phyloP scores from a whole-genome alignment of 2,888 invertebrate genomes.

The Azorinus chamasolen region DNA sequence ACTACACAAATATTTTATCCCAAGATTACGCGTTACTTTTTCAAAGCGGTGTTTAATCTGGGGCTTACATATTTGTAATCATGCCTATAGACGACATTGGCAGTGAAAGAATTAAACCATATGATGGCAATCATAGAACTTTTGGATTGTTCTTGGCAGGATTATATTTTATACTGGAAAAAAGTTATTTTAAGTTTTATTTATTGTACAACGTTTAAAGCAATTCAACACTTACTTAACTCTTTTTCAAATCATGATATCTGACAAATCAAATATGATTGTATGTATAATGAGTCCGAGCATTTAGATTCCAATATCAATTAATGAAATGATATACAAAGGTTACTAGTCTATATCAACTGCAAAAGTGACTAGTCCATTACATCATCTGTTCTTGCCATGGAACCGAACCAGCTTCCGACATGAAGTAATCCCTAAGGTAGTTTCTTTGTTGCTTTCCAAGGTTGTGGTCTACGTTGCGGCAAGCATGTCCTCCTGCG shows the following conservation, averaged over 20 bases:
- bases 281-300: slow-evolving; percentile 23
- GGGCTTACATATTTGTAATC: slow-evolving; percentile 16
- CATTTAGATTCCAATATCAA: slow-evolving; percentile 18
- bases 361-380: slow-evolving; percentile 9
- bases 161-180: slow-evolving; percentile 17
- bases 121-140: slow-evolving; percentile 16
- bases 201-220: slow-evolving; percentile 19
- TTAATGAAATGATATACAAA: slow-evolving; percentile 20
- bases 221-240: slow-evolving; percentile 16
- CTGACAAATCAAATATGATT: slow-evolving; percentile 15
- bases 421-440: slow-evolving; percentile 16
- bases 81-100: slow-evolving; percentile 16
- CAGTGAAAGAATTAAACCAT: neutral
- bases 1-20: slow-evolving; percentile 17
- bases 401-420: slow-evolving; percentile 26
- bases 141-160: slow-evolving; percentile 12
- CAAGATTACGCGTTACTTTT: slow-evolving; percentile 19
- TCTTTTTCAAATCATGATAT: slow-evolving; percentile 21
- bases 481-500: slow-evolving; percentile 9
- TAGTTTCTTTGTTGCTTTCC: slow-evolving; percentile 15
- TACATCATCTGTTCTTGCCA: slow-evolving; percentile 17
- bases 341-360: slow-evolving; percentile 25
- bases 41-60: slow-evolving; percentile 10
- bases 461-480: slow-evolving; percentile 18
- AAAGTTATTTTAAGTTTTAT: neutral